Evolutionary conservation across 2,113 vertebrate genomes (phyloP).

Genomic region (Oncorhynchus kisutch): DNA sequence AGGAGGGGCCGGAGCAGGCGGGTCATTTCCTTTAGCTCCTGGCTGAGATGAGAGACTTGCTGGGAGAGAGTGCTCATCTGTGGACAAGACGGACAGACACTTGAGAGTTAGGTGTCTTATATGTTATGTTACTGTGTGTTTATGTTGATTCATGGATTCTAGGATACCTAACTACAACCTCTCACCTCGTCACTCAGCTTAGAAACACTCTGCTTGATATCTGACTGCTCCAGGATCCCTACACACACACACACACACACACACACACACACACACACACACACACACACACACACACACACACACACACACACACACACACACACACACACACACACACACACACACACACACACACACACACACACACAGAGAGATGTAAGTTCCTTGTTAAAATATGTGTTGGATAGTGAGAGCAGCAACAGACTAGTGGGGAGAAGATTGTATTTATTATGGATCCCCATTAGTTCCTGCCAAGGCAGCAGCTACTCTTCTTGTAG

Average conservation of each 20-base stretch:
- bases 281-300: conserved; percentile 20
- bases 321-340: conserved; percentile 6
- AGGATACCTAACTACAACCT: not conserved
- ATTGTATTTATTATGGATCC: too few relatives aligned
- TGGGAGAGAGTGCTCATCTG: conserved; percentile 78
- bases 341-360: not conserved
- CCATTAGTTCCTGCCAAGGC: too few relatives aligned
- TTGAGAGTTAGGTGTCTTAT: too few relatives aligned
- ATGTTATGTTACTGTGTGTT: too few relatives aligned
- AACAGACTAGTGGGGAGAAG: too few relatives aligned
- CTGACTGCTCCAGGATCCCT: conserved; percentile 72
- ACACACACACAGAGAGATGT: not conserved
- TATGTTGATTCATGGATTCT: too few relatives aligned
- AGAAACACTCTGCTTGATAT: conserved; percentile 76
- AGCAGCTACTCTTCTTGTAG: too few relatives aligned
- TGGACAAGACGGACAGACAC: not conserved
- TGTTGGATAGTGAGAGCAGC: conserved; percentile 3
- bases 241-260: conserved; percentile 30
- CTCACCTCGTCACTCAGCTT: conserved; percentile 80
- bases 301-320: conserved; percentile 25
- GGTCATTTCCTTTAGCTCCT: conserved; percentile 79
- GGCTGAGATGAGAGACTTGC: conserved; percentile 77
- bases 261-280: conserved; percentile 26
- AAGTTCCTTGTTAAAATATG: not conserved
- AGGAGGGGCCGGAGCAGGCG: conserved; percentile 75